Evolutionary conservation across 2,888 invertebrate species (phyloP).

Genomic region (Tuta absoluta): DNA sequence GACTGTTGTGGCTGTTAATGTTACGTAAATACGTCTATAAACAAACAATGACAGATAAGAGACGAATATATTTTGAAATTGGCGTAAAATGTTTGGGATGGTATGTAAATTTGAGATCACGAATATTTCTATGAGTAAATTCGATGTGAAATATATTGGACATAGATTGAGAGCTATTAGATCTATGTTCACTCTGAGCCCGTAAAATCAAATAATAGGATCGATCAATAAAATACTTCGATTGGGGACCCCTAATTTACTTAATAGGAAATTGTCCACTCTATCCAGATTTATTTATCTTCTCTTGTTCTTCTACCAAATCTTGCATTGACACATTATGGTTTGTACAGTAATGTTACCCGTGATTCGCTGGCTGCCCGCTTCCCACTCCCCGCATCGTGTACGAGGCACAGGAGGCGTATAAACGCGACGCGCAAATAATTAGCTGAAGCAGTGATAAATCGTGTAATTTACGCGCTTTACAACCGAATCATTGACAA

Average conservation of each 20-base stretch:
- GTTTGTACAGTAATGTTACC: no score
- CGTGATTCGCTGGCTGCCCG: no score
- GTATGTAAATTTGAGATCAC: no score
- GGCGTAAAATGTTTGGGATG: no score
- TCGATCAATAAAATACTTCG: slow-evolving; percentile 30
- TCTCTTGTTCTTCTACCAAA: no score
- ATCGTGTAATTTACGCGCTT: slow-evolving; percentile 22
- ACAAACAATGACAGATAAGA: no score
- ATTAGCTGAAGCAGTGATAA: slow-evolving; percentile 16
- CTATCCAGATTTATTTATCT: no score
- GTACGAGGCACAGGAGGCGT: neutral
- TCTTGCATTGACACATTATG: no score
- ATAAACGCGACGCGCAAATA: slow-evolving; percentile 27
- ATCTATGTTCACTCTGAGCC: neutral
- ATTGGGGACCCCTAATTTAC: neutral
- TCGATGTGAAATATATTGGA: slow-evolving; percentile 6
- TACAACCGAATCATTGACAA: slow-evolving; percentile 24
- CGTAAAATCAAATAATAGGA: slow-evolving; percentile 45
- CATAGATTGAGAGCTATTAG: neutral
- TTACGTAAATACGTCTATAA: no score
- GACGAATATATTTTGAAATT: no score
- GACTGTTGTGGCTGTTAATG: no score
- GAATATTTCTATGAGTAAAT: neutral
- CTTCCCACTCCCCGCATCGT: no score
- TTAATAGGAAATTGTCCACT: neutral